These are phyloP conservation scores for Seriola quinqueradiata DNA, from an alignment of 2,113 vertebrate genomes.

Conservation along the genomic window DNA sequence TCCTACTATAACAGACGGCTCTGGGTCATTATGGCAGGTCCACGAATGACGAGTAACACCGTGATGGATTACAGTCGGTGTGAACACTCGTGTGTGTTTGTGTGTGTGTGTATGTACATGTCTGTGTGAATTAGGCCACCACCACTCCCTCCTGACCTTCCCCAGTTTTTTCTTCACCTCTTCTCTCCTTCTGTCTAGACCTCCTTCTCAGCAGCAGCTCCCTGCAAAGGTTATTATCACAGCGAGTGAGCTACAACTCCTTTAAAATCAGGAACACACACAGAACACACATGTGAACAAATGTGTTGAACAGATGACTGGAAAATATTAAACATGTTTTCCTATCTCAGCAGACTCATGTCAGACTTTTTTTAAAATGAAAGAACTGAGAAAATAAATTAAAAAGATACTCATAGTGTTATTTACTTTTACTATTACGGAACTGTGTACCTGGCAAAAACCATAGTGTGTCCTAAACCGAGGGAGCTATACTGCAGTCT, in stretches of 20 bases:
- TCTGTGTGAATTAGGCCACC: constrained; percentile 72
- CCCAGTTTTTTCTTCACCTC: constrained; percentile 56
- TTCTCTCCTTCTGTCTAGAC: constrained; percentile 32
- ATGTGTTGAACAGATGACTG: background rate
- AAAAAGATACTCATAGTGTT: constrained; percentile 1
- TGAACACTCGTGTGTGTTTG: constrained; percentile 7
- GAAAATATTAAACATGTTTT: background rate
- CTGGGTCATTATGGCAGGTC: constrained; percentile 57
- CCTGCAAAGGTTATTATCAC: constrained; percentile 53
- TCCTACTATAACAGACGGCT: constrained; percentile 48
- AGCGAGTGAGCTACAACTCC: constrained; percentile 18
- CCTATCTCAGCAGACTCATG: background rate
- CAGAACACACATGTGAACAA: background rate
- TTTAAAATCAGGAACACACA: constrained; percentile 21
- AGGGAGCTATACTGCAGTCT: background rate
- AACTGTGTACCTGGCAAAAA: constrained; percentile 5
- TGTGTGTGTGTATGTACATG: constrained; percentile 17
- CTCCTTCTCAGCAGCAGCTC: constrained; percentile 37
- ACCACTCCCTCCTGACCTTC: constrained; percentile 73
- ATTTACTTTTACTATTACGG: constrained; percentile 29
- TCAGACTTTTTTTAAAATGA: background rate
- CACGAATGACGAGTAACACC: constrained; percentile 47
- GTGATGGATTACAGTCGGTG: constrained; percentile 63
- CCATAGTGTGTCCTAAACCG: background rate
- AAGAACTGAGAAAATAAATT: constrained; percentile 15